Evolutionary conservation across 2,888 invertebrate species (phyloP), one percentile per base, ranked within the genome.

Genomic region (Tillus elongatus): DNA sequence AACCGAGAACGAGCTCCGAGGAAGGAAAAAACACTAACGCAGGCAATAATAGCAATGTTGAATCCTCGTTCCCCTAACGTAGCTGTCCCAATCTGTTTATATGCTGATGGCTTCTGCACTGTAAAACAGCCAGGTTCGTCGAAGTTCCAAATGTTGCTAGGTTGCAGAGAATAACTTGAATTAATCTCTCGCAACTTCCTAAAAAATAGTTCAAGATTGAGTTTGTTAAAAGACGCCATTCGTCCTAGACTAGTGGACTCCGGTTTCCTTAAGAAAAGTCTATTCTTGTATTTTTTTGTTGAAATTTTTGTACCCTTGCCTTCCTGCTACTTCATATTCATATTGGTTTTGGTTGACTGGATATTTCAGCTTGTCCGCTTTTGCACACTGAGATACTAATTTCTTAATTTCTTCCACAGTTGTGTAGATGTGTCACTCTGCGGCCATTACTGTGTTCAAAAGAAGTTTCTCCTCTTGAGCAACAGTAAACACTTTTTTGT

Each of bases 21-120:
- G n/a, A n/a, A n/a, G n/a, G n/a, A n/a, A n/a, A n/a, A n/a, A n/a
- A n/a, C n/a, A n/a, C n/a, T n/a, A n/a, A 19, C n/a, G 24, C 24
- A 8, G n/a, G 24, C 24, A 19, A 19, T 19, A 6, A 19, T n/a
- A 8, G 24, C n/a, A 19, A 19, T 19, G 24, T 19, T 19, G 24
- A 19, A 8, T 19, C 24, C 24, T 8, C 24, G 24, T 19, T 19
- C 24, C 24, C 24, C 24, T 19, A n/a, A 19, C 6, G 24, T 19
- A 19, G 24, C 24, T 19, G 24, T n/a, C n/a, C 24, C 24, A 19
- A 19, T 19, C 24, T 19, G 24, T 19, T 19, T 19, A n/a, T 6
- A 6, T n/a, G 6, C 6, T 19, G n/a, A 19, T n/a, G 24, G 24
- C n/a, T 19, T 19, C 6, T 19, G 24, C 6, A 19, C n/a, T n/a